phyloP scores from a whole-genome alignment of 2,888 invertebrate species.

The Scotopteryx bipunctaria region DNA sequence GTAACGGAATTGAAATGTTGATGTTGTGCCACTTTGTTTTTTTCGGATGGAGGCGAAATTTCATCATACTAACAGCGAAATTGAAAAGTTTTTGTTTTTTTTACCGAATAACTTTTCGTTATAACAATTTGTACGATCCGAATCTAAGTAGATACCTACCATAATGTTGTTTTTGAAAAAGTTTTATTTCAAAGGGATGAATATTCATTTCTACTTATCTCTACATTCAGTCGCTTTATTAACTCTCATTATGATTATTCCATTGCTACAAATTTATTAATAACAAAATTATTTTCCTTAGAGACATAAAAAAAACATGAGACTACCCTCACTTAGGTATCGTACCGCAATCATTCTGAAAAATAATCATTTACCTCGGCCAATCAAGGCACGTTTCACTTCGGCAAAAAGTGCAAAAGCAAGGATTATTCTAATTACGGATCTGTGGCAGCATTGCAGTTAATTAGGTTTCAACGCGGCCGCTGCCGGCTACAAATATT shows the following conservation, averaged over 20 bases:
- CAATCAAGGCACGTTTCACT: constrained; percentile 4
- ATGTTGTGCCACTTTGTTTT: constrained; percentile 26
- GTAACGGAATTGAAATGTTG: constrained; percentile 30
- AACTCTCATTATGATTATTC: too few species aligned
- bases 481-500: not conserved
- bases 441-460: constrained; percentile 7
- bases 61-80: constrained; percentile 24
- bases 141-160: too few species aligned
- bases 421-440: constrained; percentile 13
- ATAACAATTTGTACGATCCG: constrained; percentile 1
- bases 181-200: too few species aligned
- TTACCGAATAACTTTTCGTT: not conserved
- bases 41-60: constrained; percentile 8
- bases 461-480: constrained; percentile 13
- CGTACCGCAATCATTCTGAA: not conserved
- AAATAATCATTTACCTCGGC: constrained; percentile 4
- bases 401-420: constrained; percentile 6
- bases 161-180: too few species aligned
- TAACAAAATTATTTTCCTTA: too few species aligned
- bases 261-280: too few species aligned
- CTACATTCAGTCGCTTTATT: too few species aligned
- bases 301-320: too few species aligned
- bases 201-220: too few species aligned
- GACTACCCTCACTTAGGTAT: not conserved
- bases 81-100: constrained; percentile 16